These are phyloP conservation scores for Mus spicilegus DNA, from an alignment of 2,113 vertebrate genomes.

Conservation along the genomic window DNA sequence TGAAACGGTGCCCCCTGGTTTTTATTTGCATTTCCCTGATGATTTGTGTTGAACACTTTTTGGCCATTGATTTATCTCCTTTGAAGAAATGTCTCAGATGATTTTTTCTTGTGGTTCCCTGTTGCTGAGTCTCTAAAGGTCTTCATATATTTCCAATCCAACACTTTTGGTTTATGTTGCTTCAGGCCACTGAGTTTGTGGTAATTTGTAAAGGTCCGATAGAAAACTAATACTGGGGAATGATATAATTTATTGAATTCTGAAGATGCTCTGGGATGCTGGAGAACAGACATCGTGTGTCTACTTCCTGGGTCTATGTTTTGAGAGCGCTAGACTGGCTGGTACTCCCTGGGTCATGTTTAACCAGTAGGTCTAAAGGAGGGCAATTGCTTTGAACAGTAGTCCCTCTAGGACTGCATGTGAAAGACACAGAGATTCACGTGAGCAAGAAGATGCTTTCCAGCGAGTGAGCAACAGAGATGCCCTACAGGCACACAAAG, in stretches of 20 bases:
- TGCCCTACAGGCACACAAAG: not conserved
- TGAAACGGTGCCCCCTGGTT: not conserved
- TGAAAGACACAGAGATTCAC: not conserved
- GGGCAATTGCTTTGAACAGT: not conserved
- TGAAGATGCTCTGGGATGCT: not conserved
- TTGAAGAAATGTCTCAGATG: not conserved
- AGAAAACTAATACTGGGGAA: not conserved
- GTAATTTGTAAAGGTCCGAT: not conserved
- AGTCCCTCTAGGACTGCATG: not conserved
- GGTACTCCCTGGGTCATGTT: not conserved
- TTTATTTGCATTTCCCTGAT: slow-evolving; percentile 39
- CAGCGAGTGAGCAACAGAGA: not conserved
- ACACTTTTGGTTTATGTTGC: not conserved
- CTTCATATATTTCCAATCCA: not conserved
- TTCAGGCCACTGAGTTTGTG: not conserved
- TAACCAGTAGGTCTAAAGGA: not conserved
- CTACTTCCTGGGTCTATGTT: not conserved
- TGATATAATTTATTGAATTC: slow-evolving; percentile 12
- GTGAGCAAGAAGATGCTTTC: not conserved
- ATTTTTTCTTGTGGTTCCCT: not conserved
- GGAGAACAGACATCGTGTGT: not conserved
- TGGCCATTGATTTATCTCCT: not conserved
- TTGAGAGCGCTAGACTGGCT: not conserved
- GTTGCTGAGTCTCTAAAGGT: not conserved
- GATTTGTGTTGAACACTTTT: slow-evolving; percentile 5